Percentiles rank a stretch among this genome's conserved stretches.
These are phyloP conservation scores for Dryobotodes eremita DNA, from an alignment of 2,888 invertebrate species.

Conservation along the genomic window DNA sequence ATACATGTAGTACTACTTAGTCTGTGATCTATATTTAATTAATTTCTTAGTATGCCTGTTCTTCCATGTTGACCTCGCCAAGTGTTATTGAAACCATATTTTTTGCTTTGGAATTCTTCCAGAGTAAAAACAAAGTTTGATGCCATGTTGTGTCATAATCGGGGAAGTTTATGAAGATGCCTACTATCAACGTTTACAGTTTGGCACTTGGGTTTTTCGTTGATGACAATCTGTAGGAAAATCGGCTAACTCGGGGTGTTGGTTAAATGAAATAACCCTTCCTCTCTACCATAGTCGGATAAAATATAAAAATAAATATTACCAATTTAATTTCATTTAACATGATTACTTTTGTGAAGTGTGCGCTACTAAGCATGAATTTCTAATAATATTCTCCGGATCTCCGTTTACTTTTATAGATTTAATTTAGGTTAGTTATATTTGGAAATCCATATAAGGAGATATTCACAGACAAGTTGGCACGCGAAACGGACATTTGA, in stretches of 20 bases:
- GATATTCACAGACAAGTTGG: background rate
- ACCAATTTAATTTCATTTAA: background rate
- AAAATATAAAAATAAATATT: background rate
- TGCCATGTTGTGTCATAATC: conserved; percentile 11
- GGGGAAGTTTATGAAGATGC: conserved; percentile 25
- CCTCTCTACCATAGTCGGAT: background rate
- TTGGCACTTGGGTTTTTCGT: conserved; percentile 14
- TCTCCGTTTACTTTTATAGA: background rate
- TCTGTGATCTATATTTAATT: no score
- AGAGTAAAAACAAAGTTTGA: conserved; percentile 16
- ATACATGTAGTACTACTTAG: no score
- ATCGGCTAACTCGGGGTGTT: background rate
- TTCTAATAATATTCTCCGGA: background rate
- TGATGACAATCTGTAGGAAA: conserved; percentile 1
- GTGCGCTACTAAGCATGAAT: background rate
- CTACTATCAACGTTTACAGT: conserved; percentile 15
- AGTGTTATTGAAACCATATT: background rate
- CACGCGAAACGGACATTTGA: conserved; percentile 3
- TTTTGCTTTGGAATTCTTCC: conserved; percentile 12
- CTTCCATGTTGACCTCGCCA: background rate
- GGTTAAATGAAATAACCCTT: background rate
- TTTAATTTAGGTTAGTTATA: background rate
- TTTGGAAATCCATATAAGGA: background rate
- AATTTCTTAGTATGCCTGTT: background rate
- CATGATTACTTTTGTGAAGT: background rate